Conservation (phyloP, 1,140 invertebrate species). For the Charaxes varanes region DNA sequence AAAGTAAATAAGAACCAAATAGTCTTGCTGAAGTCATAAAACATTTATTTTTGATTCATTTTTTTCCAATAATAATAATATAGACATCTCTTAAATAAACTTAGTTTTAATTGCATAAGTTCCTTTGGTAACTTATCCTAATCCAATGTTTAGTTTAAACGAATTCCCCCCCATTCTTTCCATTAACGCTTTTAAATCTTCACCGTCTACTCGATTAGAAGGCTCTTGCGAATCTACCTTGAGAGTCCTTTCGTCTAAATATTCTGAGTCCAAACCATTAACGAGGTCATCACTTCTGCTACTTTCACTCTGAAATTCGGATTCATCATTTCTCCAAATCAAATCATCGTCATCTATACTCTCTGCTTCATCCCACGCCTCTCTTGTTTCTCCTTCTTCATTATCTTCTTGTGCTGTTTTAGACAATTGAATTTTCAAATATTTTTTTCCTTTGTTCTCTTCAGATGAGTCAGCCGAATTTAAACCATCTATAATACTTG, state of each 20-base stretch:
- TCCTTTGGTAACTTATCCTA: constrained; percentile 34
- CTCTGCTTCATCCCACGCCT: too few species aligned
- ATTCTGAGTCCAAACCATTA: background rate
- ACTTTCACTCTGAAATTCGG: background rate
- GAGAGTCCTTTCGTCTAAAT: background rate
- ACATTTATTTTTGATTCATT: too few species aligned
- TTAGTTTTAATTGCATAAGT: too few species aligned
- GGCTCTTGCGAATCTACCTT: background rate
- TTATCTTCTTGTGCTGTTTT: too few species aligned
- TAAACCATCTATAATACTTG: too few species aligned
- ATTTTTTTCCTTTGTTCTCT: background rate
- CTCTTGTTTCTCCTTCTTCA: too few species aligned
- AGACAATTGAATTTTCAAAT: too few species aligned
- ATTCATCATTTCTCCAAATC: background rate
- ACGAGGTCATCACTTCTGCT: background rate
- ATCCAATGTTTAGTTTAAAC: constrained; percentile 38
- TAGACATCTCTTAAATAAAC: too few species aligned
- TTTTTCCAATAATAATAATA: too few species aligned
- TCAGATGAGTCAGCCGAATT: background rate
- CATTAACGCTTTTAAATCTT: constrained; percentile 19
- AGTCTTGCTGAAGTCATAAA: too few species aligned
- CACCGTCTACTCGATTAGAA: constrained; percentile 1
- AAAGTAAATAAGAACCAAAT: too few species aligned
- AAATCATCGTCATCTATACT: too few species aligned
- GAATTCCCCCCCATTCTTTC: constrained; percentile 41